Base-by-base conservation (phyloP, 2,888 invertebrate genomes). In the Melieria omissa region DNA sequence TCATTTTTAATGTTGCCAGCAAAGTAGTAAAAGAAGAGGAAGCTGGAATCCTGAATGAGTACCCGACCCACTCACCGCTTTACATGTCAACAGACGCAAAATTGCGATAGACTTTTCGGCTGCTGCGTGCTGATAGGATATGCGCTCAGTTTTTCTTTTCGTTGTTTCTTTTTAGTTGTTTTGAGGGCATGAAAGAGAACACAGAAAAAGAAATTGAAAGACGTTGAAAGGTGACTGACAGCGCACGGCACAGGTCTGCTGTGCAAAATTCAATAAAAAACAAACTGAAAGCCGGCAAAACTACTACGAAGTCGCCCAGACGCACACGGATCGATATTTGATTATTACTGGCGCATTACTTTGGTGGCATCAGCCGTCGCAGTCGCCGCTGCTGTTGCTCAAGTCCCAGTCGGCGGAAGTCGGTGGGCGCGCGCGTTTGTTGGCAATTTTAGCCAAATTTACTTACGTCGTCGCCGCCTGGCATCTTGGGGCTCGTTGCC, bases 291-390 rank as follows among this genome's bases (percentile, higher is more conserved):
- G 8, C 14, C 41, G 49, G 9, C 7, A 67, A 67, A 52, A 5
- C 42, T 44, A 12, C 12, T 10, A 9, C 14, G n/a, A 8, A 47
- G 42, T 42, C 41, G 12, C 52, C 52, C 60, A 67, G 67, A 67
- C 67, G 60, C 60, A 57, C 4, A 57, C 41, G 77, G 82, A 83
- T 83, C 84, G 83, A 83, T 83, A 83, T 81, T 83, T 81, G 81
- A 82, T 83, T 83, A 83, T 83, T 83, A 81, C 80, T 76, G 14
- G 63, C 49, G 63, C 64, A 16, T 64, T 64, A 69, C 72, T 72
- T 67, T 47, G 44, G 58, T 63, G 10, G 49, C 57, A 60, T 58
- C 47, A 65, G 47, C 57, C 41, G 16, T 2, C 41, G 16, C 1
- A 2, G 16, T 7, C 57, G 45, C 16, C 29, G 44, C n/a, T 41